A percentile compares a stretch with the other conserved stretches of the same genome.
phyloP scores from a whole-genome alignment of 2,113 vertebrate genomes.

The Rhynchopsitta pachyrhyncha region DNA sequence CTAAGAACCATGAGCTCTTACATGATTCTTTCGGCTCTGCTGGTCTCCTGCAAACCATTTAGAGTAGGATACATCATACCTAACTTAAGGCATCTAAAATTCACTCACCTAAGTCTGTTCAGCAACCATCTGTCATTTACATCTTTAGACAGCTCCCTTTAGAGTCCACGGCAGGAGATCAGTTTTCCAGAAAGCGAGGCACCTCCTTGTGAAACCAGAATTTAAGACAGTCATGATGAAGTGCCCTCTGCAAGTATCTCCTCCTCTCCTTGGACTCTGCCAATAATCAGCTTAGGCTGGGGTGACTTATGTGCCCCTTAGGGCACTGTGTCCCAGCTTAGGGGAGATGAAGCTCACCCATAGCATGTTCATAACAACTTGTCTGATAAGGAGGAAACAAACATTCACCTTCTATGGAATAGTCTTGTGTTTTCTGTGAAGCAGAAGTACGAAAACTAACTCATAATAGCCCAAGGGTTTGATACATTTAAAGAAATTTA shows the following conservation, averaged over 20 bases:
- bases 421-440: neutral
- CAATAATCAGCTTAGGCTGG: neutral
- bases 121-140: neutral
- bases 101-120: neutral
- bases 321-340: neutral
- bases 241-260: neutral
- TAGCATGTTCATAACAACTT: neutral
- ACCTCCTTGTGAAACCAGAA: neutral
- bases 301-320: neutral
- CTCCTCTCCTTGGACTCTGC: neutral
- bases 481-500: neutral
- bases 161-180: accelerated
- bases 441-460: neutral
- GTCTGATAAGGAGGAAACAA: neutral
- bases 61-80: neutral
- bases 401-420: accelerated
- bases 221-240: neutral
- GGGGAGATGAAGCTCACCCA: neutral
- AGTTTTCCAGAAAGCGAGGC: neutral
- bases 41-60: neutral
- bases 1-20: neutral
- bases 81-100: neutral
- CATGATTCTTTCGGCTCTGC: neutral
- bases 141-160: neutral
- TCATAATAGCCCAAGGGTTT: neutral